Evolutionary conservation across 2,888 invertebrate species (phyloP), one percentile per base, ranked within the genome.

Genomic region (Andrena chrysosceles): DNA sequence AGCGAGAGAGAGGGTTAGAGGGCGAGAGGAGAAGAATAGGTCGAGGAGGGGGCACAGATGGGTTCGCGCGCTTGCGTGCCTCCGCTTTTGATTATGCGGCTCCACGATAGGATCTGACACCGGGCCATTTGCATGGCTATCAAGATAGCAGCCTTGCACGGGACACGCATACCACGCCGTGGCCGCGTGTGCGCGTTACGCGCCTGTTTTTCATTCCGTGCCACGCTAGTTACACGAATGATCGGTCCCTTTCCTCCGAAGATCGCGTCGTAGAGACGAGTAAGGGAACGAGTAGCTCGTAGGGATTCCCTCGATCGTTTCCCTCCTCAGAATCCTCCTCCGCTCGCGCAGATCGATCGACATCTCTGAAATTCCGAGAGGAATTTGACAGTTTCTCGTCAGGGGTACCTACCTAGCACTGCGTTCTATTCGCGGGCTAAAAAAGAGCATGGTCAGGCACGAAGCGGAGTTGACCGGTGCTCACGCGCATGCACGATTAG

Each of bases 71-170:
- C 84, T 84, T 84, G 83, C 82, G 78, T 84, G 77, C 83, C 78
- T 84, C 66, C 76, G 75, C 83, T 84, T 84, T 84, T 84, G 84
- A 84, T 84, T 84, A 84, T 84, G 76, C 84, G 78, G 75, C 75
- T 67, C 72, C 84, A 62, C 85, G 86, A 86, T 86, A 86, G 77
- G 80, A 86, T 86, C 85, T 86, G 86, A 85, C 86, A 85, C 85
- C 83, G 83, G 85, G 81, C 83, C 83, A 85, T 86, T 86, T 86
- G 86, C 86, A 86, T 85, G 86, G 85, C 83, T 86, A 86, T 86
- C 86, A 83, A 86, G 86, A 86, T 85, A 83, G 83, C 83, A 72
- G 68, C 68, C 76, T 68, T 85, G 76, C 84, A 84, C 68, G 82
- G 82, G 78, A 84, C 78, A 73, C 78, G 16, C 72, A 82, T 33